Evolutionary conservation across 2,797 vertebrate species (phyloP), one percentile per base, ranked within the genome.

Genomic region (Gallirallus australis): DNA sequence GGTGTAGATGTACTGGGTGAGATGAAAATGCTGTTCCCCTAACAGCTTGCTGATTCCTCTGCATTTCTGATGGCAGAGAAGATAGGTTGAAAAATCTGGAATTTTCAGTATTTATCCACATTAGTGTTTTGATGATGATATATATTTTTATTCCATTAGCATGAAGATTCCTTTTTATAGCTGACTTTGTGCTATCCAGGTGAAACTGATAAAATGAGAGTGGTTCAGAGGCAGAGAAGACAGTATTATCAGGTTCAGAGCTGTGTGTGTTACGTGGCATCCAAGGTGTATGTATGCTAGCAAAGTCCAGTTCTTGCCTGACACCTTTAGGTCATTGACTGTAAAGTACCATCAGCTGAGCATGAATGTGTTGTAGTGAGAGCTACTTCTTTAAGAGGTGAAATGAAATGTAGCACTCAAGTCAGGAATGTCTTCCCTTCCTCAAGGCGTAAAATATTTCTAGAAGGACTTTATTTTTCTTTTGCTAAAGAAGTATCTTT

Each of bases 341-440:
- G 63, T 70, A 56, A 88, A 66, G 39, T 63, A 35, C 40, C 23
- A 15, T 79, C 28, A 50, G 8, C 13, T 16, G 61, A 48, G 21
- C 0, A 3, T 15, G 57, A 31, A n/a, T 15, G 24, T 1, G 2
- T 24, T 56, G 28, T 27, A 31, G 27, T 15, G 50, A 35, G 16
- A 30, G 64, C 57, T 52, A 20, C 6, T 24, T 48, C 33, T 57
- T 52, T 39, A 18, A 63, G 33, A 39, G 25, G 15, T 23, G 52
- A 59, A 70, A 30, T 37, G 12, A 70, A 30, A 25, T 25, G 12
- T 35, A 64, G 45, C 33, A 9, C 30, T 77, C 39, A 63, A 83
- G 53, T 47, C 18, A 16, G 56, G 48, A 37, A 71, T 47, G 24
- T 42, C 16, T 72, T 54, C 25, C 2, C 0, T 48, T 53, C 56